phyloP scores from a whole-genome alignment of 2,888 invertebrate species.

The Acleris sparsana region DNA sequence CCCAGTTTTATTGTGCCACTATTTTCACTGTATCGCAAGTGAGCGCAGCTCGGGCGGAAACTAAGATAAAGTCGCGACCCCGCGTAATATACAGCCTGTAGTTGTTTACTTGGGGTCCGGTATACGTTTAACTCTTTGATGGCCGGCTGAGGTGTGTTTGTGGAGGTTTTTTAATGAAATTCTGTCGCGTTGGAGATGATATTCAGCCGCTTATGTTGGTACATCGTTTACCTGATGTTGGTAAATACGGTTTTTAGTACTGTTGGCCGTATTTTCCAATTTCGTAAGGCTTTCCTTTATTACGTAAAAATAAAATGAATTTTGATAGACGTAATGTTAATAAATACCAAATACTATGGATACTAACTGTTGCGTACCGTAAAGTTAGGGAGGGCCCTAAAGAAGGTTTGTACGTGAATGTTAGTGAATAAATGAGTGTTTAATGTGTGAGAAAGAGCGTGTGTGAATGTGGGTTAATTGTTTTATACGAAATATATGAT shows the following conservation, averaged over 20 bases:
- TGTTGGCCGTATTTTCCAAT: too few species aligned
- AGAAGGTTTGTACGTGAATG: too few species aligned
- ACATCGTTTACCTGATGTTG: not conserved
- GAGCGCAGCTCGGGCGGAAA: conserved; percentile 76
- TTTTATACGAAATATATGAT: too few species aligned
- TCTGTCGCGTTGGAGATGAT: not conserved
- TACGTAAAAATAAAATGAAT: too few species aligned
- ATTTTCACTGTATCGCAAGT: conserved; percentile 77
- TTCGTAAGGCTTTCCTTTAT: too few species aligned
- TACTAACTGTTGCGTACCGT: too few species aligned
- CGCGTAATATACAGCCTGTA: conserved; percentile 65
- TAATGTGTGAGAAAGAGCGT: too few species aligned
- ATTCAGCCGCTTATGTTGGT: not conserved
- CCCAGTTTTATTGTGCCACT: conserved; percentile 78
- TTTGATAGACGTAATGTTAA: too few species aligned
- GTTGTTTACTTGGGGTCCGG: conserved; percentile 28
- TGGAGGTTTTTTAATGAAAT: conserved; percentile 14
- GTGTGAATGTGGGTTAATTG: too few species aligned
- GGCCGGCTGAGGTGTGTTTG: conserved; percentile 12
- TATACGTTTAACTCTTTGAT: conserved; percentile 13
- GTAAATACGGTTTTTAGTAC: not conserved
- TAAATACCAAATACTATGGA: too few species aligned
- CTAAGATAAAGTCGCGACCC: conserved; percentile 77
- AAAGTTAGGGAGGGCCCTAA: too few species aligned
- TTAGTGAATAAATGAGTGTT: too few species aligned